Evolutionary conservation across 2,113 vertebrate species (phyloP), one percentile per base, ranked within the genome.

Genomic region (Xenopus borealis): DNA sequence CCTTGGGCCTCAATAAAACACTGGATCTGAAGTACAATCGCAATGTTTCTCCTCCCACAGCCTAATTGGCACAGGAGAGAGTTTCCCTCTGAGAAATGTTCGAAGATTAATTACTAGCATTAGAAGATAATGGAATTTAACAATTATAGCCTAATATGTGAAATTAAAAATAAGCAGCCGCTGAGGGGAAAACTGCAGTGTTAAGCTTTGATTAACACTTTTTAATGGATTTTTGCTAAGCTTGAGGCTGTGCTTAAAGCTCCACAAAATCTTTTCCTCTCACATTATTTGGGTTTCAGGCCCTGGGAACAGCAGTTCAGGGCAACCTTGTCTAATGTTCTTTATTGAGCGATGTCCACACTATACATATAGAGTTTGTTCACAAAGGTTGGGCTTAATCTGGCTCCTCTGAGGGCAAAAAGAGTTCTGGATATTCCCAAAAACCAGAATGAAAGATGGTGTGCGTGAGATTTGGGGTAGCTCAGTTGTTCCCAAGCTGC

Each of bases 111-210:
- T 69, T 66, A 79, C 72, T 61, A 66, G 20, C 69, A 67, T 71
- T 46, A 71, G 72, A 61, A 77, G 74, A 66, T 63, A 68, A 79
- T 73, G 66, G 78, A 80, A 76, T 72, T 69, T 78, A 72, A 75
- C 17, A 77, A 84, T 72, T 79, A 50, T 69, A 12, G 16, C 14
- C 18, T 66, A 50, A 10, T 73, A 14, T 23, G 3, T 23, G 1
- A 72, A 13, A 73, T 58, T 64, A 66, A 70, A 50, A 67, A 52
- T 40, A 81, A 75, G 79, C 53, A 76, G 58, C 23, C 59, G 13
- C 46, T 33, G 66, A 76, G 74, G 66, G 72, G 58, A 69, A 72
- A 69, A 67, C 70, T 64, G 58, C 55, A 69, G 65, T 72, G 50
- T 72, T 78, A 78, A 78, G 50, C 47, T 79, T 57, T 73, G 44